Conservation (phyloP, 2,888 invertebrate species). For the Geotrupes spiniger region DNA sequence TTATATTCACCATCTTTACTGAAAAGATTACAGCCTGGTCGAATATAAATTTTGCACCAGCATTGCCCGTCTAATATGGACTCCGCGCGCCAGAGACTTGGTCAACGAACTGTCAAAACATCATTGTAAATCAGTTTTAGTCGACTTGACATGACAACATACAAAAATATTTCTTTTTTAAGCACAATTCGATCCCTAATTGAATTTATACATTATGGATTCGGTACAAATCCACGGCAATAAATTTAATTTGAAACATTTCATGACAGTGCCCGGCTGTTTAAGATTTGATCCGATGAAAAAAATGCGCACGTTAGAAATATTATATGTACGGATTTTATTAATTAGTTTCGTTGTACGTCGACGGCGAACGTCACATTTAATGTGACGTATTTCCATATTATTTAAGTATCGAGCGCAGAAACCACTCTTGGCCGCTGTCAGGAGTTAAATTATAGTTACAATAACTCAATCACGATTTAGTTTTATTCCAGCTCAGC, state of each 20-base stretch:
- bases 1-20: constrained; percentile 46
- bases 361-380: too few species aligned
- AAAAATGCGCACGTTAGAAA: too few species aligned
- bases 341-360: too few species aligned
- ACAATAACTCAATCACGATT: constrained; percentile 53
- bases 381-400: too few species aligned
- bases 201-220: constrained; percentile 12
- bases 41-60: constrained; percentile 30
- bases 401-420: background rate
- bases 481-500: constrained; percentile 43
- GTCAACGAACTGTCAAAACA: constrained; percentile 31
- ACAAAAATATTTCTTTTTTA: constrained; percentile 14
- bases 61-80: constrained; percentile 10
- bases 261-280: too few species aligned
- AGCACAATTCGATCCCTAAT: constrained; percentile 14
- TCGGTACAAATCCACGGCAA: background rate
- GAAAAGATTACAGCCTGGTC: constrained; percentile 35
- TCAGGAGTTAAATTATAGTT: constrained; percentile 33
- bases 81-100: constrained; percentile 25
- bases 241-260: constrained; percentile 1
- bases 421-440: constrained; percentile 13
- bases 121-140: constrained; percentile 32
- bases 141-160: constrained; percentile 18
- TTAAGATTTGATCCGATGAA: too few species aligned
- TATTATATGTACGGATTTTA: too few species aligned